Conservation (phyloP, 2,113 vertebrate species). For the Cavia porcellus region DNA sequence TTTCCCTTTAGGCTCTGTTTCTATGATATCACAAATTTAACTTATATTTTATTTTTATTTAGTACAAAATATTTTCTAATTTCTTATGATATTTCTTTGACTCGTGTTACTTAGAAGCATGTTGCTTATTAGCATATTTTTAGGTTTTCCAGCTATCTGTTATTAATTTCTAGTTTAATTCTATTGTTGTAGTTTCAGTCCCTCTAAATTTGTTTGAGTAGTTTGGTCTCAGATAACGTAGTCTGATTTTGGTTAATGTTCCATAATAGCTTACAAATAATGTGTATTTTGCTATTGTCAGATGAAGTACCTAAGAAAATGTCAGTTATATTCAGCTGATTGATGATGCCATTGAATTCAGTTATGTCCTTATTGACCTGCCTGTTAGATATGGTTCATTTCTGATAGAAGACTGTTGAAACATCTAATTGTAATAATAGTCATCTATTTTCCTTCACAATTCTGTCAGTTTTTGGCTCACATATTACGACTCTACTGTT, state of each 20-base stretch:
- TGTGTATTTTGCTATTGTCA: not conserved
- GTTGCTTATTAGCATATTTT: slow-evolving; percentile 30
- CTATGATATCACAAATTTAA: not conserved
- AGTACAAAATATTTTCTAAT: slow-evolving; percentile 10
- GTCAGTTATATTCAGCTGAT: not conserved
- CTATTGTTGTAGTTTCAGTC: not conserved
- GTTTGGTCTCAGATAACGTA: not conserved
- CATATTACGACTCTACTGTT: slow-evolving; percentile 5
- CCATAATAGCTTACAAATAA: not conserved
- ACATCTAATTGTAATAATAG: not conserved
- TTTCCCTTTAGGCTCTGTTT: not conserved
- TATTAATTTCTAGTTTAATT: slow-evolving; percentile 46
- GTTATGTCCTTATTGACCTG: not conserved
- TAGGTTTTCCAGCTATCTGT: not conserved
- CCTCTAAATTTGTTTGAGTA: slow-evolving; percentile 30
- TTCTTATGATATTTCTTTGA: slow-evolving; percentile 40
- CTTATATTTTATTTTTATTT: slow-evolving; percentile 38
- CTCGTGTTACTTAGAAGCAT: not conserved
- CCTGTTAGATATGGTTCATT: not conserved
- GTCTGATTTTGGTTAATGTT: not conserved
- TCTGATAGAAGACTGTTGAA: not conserved
- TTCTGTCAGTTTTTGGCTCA: not conserved
- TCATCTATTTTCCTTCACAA: not conserved
- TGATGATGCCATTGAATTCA: not conserved
- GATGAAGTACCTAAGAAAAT: not conserved